Evolutionary conservation across 2,797 vertebrate genomes (phyloP), one percentile per base, ranked within the genome.

Genomic region (Threskiornis aethiopicus): DNA sequence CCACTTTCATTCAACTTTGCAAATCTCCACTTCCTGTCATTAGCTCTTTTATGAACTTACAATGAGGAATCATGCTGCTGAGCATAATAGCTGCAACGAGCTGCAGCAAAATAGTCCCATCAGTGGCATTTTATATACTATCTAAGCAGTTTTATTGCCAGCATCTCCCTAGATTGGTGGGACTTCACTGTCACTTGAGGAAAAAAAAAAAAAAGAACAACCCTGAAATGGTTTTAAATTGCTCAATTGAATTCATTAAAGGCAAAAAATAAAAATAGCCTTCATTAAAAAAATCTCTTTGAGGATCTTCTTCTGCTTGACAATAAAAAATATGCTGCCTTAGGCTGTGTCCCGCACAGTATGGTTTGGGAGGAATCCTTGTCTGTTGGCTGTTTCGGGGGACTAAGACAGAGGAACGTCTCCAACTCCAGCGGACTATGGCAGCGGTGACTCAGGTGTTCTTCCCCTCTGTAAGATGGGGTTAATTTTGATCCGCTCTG

Each of bases 61-160:
- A 87, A 72, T 62, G 69, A 67, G 89, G 87, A 91, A 91, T 85
- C 92, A 64, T 39, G 94, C 77, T 75, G 52, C 33, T 18, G 84
- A 93, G 95, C 79, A 87, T 54, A 91, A 93, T 52, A 96, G 96
- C 86, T 87, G 83, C 81, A 89, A 96, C 22, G 46, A 94, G 87
- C 73, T 81, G 94, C 70, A 79, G 55, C 59, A 89, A 93, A 93
- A 92, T 73, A 88, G 92, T 76, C 90, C 96, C 96, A 94, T 82
- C 13, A 49, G 85, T 89, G 94, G 88, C 83, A 51, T 86, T 95
- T 84, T 67, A 89, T 55, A 35, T 5, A 59, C 73, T 57, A 59
- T 47, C 73, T 47, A 90, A 96, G 37, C 47, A 69, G 42, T 91
- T 94, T 89, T 80, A 66, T 70, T 84, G 83, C 80, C 57, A 92